Evolutionary conservation across 2,888 invertebrate genomes (phyloP), one percentile per base, ranked within the genome.

Genomic region (Synanthedon myopaeformis): DNA sequence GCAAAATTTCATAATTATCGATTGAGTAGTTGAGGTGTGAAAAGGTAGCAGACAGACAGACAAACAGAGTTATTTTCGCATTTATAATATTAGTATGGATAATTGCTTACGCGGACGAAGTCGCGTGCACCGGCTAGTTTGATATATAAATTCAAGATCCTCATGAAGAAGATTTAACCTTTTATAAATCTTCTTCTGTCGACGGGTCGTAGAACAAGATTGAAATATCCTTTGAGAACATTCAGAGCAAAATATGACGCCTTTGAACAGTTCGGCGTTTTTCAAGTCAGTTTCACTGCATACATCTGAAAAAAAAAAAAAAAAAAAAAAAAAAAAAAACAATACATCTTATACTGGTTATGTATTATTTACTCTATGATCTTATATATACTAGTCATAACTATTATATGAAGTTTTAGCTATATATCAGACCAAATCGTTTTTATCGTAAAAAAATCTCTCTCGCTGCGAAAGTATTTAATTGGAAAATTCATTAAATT

Each of bases 211-310:
- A 3, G 72, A 70, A 52, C 80, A 76, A 0, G 78, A 76, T 56
- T 76, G 74, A 63, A 84, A 84, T 12, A 85, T 84, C 10, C 83
- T 68, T 51, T 77, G 67, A 0, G 82, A 74, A 53, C 85, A 85
- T 4, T 69, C 66, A 4, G 60, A 66, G 58, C 85, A 85, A 62
- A 85, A 82, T 59, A 84, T 79, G 0, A 80, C 79, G 0, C 85
- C 84, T 59, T 74, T 72, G 61, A 85, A 85, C 2, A 79, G 63
- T 51, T 84, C 82, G 0, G 82, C 82, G 49, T 76, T 64, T 0
- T 58, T 64, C 0, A 85, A 68, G 42, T 84, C 61, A 0, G 75
- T 78, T 55, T 85, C 84, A 41, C 77, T 78, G 67, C 84, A 85
- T 0, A 84, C 76, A 51, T 77, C 84, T 84, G 62, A 0, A 60